These are phyloP conservation scores for Priocnemis perturbator DNA, from an alignment of 2,888 invertebrate species.

Conservation along the genomic window DNA sequence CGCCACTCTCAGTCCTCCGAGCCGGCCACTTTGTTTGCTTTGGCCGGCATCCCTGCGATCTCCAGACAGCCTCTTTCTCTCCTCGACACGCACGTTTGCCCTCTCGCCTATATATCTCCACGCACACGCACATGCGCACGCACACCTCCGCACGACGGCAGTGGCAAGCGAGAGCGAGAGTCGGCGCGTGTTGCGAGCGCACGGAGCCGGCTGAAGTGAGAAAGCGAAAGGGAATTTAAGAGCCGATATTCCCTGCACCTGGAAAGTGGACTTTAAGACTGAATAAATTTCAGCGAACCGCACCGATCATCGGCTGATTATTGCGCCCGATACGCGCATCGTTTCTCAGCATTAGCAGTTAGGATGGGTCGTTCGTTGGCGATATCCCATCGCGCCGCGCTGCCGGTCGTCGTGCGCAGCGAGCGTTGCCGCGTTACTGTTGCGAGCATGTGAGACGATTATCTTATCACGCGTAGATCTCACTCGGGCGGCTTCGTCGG, in stretches of 20 bases:
- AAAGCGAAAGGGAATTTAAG: too few species aligned
- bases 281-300: too few species aligned
- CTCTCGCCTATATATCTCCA: conserved; percentile 5
- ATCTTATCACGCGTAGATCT: conserved; percentile 28
- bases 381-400: background rate
- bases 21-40: conserved; percentile 50
- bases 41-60: conserved; percentile 40
- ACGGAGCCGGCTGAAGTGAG: too few species aligned
- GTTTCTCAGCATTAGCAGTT: background rate
- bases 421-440: too few species aligned
- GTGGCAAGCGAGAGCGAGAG: background rate
- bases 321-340: background rate
- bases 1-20: conserved; percentile 10
- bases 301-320: too few species aligned
- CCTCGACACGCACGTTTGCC: conserved; percentile 16
- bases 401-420: too few species aligned
- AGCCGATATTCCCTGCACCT: conserved; percentile 1
- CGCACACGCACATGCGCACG: background rate
- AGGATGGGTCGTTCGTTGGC: background rate
- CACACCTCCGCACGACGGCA: background rate
- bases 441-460: conserved; percentile 20
- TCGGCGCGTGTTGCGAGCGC: too few species aligned
- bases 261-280: conserved; percentile 19
- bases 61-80: conserved; percentile 34
- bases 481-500: too few species aligned